Percentiles rank a stretch among this genome's conserved stretches.
Conservation (phyloP, 2,797 vertebrate species). For the Tokudaia muenninki region DNA sequence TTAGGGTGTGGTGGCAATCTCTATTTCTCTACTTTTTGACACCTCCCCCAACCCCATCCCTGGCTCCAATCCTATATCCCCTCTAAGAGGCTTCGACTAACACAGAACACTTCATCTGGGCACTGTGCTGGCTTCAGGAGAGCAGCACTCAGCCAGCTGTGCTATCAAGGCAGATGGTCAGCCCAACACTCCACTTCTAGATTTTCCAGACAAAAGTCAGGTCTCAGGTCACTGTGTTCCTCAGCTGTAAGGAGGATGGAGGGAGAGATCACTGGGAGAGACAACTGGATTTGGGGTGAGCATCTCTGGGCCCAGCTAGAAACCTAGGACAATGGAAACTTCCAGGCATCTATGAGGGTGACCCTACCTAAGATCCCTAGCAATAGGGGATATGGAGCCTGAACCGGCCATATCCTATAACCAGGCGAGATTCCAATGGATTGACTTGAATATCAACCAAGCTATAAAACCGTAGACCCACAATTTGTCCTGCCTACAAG, state of each 20-base stretch:
- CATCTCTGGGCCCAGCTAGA: background rate
- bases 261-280: background rate
- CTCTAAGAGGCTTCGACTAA: background rate
- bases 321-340: background rate
- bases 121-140: background rate
- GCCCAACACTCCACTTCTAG: background rate
- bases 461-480: background rate
- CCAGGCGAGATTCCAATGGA: background rate
- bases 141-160: background rate
- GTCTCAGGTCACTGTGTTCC: background rate
- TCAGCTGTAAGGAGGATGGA: background rate
- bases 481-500: background rate
- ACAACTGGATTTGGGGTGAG: background rate
- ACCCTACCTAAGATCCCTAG: background rate
- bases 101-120: background rate
- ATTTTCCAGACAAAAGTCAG: background rate
- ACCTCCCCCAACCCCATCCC: rapidly evolving
- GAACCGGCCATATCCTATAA: background rate
- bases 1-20: background rate
- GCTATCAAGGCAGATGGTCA: background rate
- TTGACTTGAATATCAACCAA: background rate
- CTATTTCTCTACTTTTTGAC: background rate
- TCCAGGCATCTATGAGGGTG: background rate
- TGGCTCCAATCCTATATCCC: background rate
- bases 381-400: background rate